A percentile compares a stretch with the other conserved stretches of the same genome.
Conservation (phyloP, 2,888 invertebrate genomes). For the Lycophotia porphyrea region DNA sequence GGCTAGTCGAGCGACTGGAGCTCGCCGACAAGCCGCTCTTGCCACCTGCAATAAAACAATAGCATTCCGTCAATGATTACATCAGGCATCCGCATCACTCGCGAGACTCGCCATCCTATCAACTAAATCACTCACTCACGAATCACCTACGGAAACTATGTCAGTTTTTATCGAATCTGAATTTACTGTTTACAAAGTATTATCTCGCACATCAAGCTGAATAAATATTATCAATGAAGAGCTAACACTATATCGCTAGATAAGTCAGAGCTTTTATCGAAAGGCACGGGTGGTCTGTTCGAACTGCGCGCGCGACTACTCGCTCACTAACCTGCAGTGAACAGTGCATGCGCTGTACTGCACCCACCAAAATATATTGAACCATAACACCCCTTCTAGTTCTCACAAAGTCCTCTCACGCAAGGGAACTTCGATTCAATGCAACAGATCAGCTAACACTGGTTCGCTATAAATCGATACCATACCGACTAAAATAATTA, state of each 20-base stretch:
- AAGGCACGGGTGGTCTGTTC: constrained; percentile 80
- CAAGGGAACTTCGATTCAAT: constrained; percentile 71
- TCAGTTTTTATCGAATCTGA: constrained; percentile 50
- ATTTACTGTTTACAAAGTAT: constrained; percentile 61
- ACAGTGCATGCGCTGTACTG: constrained; percentile 68
- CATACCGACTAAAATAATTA: constrained; percentile 77
- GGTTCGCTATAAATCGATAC: constrained; percentile 78
- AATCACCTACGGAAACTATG: constrained; percentile 36
- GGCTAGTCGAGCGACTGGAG: constrained; percentile 91
- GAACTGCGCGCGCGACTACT: constrained; percentile 78
- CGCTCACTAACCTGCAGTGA: constrained; percentile 65
- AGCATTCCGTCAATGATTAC: constrained; percentile 61
- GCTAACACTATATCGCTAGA: constrained; percentile 74
- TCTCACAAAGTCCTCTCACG: constrained; percentile 48
- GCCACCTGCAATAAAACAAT: constrained; percentile 80
- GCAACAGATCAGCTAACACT: constrained; percentile 73
- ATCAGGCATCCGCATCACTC: constrained; percentile 33
- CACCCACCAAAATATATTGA: constrained; percentile 72
- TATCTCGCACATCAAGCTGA: constrained; percentile 73
- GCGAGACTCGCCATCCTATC: constrained; percentile 9
- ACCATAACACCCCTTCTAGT: constrained; percentile 71
- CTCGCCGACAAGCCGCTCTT: constrained; percentile 89
- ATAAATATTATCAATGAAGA: constrained; percentile 75
- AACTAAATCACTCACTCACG: constrained; percentile 39
- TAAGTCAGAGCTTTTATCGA: constrained; percentile 77